A percentile compares a stretch with the other conserved stretches of the same genome.
Evolutionary conservation across 2,113 vertebrate genomes (phyloP).

Genomic region (Collichthys lucidus): DNA sequence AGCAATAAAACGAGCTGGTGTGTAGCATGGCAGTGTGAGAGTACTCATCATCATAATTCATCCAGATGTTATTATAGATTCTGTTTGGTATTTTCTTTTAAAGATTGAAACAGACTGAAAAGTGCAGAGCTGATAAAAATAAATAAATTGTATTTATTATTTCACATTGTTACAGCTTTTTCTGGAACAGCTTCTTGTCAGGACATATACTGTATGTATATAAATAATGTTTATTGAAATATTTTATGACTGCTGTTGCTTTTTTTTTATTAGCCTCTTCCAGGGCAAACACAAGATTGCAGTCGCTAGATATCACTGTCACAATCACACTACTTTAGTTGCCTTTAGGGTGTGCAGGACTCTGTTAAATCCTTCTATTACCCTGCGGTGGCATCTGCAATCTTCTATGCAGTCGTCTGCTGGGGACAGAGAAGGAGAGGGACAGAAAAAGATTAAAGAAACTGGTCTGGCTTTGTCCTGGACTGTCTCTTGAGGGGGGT

Average conservation of each 20-base stretch:
- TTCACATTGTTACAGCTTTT: conserved; percentile 32
- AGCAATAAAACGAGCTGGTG: conserved; percentile 32
- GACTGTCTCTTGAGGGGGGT: too few relatives aligned
- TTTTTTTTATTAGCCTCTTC: background rate
- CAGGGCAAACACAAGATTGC: background rate
- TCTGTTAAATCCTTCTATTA: too few relatives aligned
- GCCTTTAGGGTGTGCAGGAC: too few relatives aligned
- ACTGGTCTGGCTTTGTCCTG: too few relatives aligned
- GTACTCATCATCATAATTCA: conserved; percentile 2
- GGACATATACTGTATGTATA: conserved; percentile 48
- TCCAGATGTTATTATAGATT: conserved; percentile 10
- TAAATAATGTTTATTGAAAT: conserved; percentile 67
- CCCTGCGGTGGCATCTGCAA: too few relatives aligned
- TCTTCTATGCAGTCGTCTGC: too few relatives aligned
- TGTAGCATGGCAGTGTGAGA: conserved; percentile 5
- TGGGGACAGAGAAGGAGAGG: too few relatives aligned
- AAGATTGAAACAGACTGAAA: background rate
- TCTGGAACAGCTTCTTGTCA: conserved; percentile 14
- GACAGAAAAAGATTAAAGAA: too few relatives aligned
- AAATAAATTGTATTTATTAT: conserved; percentile 56
- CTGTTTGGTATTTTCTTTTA: conserved; percentile 12
- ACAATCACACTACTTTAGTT: background rate
- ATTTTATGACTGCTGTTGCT: conserved; percentile 2
- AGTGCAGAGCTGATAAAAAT: background rate
- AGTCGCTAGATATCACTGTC: background rate